Evolutionary conservation across 2,797 vertebrate species (phyloP), one percentile per base, ranked within the genome.

Genomic region (Poeciliopsis infans): DNA sequence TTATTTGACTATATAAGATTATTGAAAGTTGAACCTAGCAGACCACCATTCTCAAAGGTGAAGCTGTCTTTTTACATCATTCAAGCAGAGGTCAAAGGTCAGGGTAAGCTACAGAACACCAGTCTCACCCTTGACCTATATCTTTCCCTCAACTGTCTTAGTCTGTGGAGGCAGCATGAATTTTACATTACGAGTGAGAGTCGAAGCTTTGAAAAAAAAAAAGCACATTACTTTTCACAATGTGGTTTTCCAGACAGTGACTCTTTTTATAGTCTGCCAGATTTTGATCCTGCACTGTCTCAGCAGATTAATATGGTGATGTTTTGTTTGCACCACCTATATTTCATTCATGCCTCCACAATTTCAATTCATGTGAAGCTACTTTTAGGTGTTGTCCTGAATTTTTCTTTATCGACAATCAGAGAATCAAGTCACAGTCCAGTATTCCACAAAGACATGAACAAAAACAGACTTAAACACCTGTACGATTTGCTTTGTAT

Each of bases 21-120:
- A 75, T 68, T 41, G 66, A 71, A 75, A 13, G 47, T 10, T 61
- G 13, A 72, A 49, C 18, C 7, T 51, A 12, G 41, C 23, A 66
- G 70, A 46, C 41, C n/a, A 8, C 10, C 55, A 70, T 73, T 53
- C 71, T 68, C n/a, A 70, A 71, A 80, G 20, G 70, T 76, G 25
- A 81, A 81, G 61, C 15, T 74, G 72, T 81, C 45, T 74, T 57
- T 73, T 74, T 2, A 2, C 72, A 74, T 43, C 49, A 49, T 28
- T 74, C 28, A 55, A 18, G 61, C 11, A 4, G 66, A 68, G 31
- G 72, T 80, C 46, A 79, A 82, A 75, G 46, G 51, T 59, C 36
- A 47, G 51, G 51, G 71, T 83, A 33, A 72, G 46, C 45, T n/a
- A n/a, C 31, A 46, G 81, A 66, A 59, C 73, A 72, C 76, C 20